Base-by-base conservation (phyloP, 2,797 vertebrate species). In the Cirrhinus molitorella region DNA sequence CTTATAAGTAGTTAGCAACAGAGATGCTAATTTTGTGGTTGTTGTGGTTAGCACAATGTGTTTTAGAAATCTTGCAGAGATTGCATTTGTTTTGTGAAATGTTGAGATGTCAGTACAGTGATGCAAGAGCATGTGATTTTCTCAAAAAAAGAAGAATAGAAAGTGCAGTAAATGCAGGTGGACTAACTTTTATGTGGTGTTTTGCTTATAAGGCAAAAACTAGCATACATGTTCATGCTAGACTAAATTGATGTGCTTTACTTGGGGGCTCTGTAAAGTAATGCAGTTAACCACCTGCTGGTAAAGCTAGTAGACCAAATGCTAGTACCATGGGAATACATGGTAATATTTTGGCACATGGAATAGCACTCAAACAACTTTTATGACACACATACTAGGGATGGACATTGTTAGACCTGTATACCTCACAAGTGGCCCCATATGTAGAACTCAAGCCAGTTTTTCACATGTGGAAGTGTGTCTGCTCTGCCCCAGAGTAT, bases 391-490 rank as follows among this genome's bases (percentile, higher is more conserved):
- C 12, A 13, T 55, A 12, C 11, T 19, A 12, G 16, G 23, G 4
- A 43, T 40, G 11, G 14, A 67, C 16, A 43, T 43, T 1, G 8
- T 55, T 55, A 67, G 53, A 3, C n/a, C 43, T 47, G 2, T 10
- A 63, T 40, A 28, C 14, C 47, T 67, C 14, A 53, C 47, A 19
- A 23, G 47, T 65, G 19, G 45, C 7, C 19, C 43, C 7, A 14
- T 66, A 49, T 79, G 40, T 40, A 34, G 12, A 51, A n/a, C 28
- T 16, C 5, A 66, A 66, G 76, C 3, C 66, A 63, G 40, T 21
- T 37, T 59, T 73, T 72, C 16, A 73, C 77, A 51, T 34, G 16
- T 74, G 45, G 59, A 83, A 83, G 74, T 78, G 81, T 77, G 37
- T 78, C 71, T 1, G 65, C 63, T 71, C 65, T 77, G 81, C 51